Evolutionary conservation across 2,888 invertebrate genomes (phyloP).

Genomic region (Scaptomyza polygonia): DNA sequence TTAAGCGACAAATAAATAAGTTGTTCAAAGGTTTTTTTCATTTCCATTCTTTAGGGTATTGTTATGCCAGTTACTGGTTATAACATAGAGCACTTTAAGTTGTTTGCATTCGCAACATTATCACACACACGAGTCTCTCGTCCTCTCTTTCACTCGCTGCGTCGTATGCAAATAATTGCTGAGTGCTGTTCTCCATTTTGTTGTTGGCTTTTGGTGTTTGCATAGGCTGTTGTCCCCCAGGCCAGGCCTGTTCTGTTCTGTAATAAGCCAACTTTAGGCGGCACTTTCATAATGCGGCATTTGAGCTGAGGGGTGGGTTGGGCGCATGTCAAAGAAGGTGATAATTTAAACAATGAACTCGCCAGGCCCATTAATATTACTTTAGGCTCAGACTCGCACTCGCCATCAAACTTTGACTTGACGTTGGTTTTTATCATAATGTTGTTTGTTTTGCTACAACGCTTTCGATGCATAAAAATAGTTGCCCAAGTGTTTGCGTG

Average conservation of each 20-base stretch:
- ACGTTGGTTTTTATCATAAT: slow-evolving; percentile 8
- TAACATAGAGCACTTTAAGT: slow-evolving; percentile 20
- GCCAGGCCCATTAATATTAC: slow-evolving; percentile 75
- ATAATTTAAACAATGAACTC: slow-evolving; percentile 75
- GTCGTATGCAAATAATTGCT: slow-evolving; percentile 73
- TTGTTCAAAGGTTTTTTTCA: not conserved
- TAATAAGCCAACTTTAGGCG: slow-evolving; percentile 45
- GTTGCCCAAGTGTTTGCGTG: too few species aligned
- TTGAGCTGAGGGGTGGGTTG: too few species aligned
- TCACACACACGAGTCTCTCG: slow-evolving; percentile 42
- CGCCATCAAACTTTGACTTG: slow-evolving; percentile 71
- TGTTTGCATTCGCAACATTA: slow-evolving; percentile 50
- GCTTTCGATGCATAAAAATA: too few species aligned
- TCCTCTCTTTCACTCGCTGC: slow-evolving; percentile 36
- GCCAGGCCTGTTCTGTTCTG: slow-evolving; percentile 38
- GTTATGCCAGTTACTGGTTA: not conserved
- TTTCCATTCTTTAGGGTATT: slow-evolving; percentile 17
- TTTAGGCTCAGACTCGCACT: slow-evolving; percentile 61
- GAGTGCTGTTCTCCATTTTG: slow-evolving; percentile 54
- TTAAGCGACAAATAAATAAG: not conserved
- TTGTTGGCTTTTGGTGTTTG: slow-evolving; percentile 42
- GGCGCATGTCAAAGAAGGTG: not conserved
- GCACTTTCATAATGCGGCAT: not conserved
- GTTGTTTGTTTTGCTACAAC: not conserved
- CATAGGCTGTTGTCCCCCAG: slow-evolving; percentile 54